Base-by-base conservation (phyloP, 2,888 invertebrate genomes). In the Lasiommata megera region DNA sequence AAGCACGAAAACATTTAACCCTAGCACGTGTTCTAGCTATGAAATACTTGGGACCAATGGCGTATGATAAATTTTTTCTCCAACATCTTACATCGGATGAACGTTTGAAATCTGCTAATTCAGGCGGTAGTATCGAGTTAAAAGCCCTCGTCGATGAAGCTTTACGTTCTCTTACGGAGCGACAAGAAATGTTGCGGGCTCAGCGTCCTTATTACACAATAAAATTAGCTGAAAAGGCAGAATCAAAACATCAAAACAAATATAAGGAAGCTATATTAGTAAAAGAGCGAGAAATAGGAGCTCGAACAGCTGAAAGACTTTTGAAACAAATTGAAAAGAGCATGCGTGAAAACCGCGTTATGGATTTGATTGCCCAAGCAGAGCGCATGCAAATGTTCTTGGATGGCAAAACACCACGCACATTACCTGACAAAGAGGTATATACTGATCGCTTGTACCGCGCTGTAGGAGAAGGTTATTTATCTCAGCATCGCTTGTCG, bases 21-120 rank as follows among this genome's bases (percentile, higher is more conserved):
- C 69, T 90, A 58, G 72, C 84, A 16, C 79, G 88, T 28, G 89
- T 90, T 12, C 77, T 90, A 29, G 88, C 90, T 29, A 87, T 85
- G 85, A 90, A 90, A 71, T 90, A 90, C 70, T 73, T 89, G 6
- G 90, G 88, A 0, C 88, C 88, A 1, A 89, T 89, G 89, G 89
- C 90, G 6, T 86, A 88, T 36, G 90, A 89, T 64, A 90, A 89
- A 61, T 89, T 89, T 69, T 89, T 88, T 65, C 76, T 89, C 16
- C 78, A 82, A 61, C 77, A 80, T 43, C 76, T 89, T 0, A 71
- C 67, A 12, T 74, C 81, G 28, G 88, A 89, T 58, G 73, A 70
- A 36, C 74, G 88, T n/a, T 64, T 89, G 12, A 68, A 74, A 54
- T 87, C 88, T 34, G 89, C 90, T 0, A 90, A 90, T 67, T 65